Evolutionary conservation across 1,140 invertebrate genomes (phyloP).

Genomic region (Ganaspis sp.): DNA sequence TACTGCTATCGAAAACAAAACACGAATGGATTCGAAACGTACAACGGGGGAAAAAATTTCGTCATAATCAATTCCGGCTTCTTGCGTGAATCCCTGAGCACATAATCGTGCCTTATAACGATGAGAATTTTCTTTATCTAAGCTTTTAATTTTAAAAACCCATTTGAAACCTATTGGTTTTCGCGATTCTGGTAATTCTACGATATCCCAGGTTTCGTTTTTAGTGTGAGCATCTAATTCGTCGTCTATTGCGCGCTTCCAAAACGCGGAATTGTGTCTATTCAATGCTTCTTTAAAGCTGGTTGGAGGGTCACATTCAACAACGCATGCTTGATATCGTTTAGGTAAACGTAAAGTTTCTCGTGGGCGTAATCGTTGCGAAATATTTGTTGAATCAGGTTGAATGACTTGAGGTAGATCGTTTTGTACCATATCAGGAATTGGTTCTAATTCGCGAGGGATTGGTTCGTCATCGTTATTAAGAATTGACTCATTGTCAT

Average conservation of each 20-base stretch:
- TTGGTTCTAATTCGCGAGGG: no score
- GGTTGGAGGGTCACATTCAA: not conserved
- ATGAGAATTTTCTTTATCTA: not conserved
- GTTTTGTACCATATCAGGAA: no score
- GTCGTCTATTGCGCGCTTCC: conserved; percentile 2
- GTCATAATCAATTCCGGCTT: conserved; percentile 54
- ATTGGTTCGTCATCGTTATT: not conserved
- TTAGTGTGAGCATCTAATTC: conserved; percentile 25
- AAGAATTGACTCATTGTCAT: no score
- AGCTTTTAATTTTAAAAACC: conserved; percentile 37
- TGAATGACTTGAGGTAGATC: no score
- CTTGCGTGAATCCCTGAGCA: conserved; percentile 54
- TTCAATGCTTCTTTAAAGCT: conserved; percentile 1
- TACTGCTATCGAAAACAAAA: conserved; percentile 35
- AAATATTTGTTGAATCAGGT: not conserved
- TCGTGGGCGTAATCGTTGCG: not conserved
- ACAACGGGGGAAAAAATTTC: conserved; percentile 45
- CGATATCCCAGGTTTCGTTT: conserved; percentile 54
- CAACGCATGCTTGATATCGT: not conserved
- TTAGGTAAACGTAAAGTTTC: not conserved
- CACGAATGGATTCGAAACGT: conserved; percentile 38
- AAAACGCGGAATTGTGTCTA: not conserved
- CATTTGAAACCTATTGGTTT: conserved; percentile 37
- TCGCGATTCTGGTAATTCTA: conserved; percentile 43
- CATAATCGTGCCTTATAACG: conserved; percentile 44